Evolutionary conservation across 92 coral and sea anemone genomes (phyloP).

Genomic region (Virgularia gustaviana): DNA sequence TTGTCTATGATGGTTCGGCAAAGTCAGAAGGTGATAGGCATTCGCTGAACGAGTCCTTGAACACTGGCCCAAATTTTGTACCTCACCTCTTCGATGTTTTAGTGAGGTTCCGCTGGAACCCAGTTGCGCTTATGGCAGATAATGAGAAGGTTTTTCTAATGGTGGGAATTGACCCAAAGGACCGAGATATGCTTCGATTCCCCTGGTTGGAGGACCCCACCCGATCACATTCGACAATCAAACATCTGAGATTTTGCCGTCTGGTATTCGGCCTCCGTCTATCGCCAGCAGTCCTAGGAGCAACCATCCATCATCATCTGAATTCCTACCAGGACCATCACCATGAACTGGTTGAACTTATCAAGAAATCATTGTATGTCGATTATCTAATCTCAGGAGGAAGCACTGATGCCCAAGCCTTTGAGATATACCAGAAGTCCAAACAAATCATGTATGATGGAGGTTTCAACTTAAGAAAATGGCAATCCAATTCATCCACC

Average conservation of each 20-base stretch:
- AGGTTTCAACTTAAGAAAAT: slow-evolving; percentile 24
- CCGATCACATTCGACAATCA: slow-evolving; percentile 4
- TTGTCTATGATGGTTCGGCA: slow-evolving; percentile 27
- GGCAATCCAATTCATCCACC: slow-evolving; percentile 20
- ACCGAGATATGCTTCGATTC: slow-evolving; percentile 28
- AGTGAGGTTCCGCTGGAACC: slow-evolving; percentile 22
- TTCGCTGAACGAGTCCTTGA: slow-evolving; percentile 32
- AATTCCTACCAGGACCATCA: slow-evolving; percentile 19
- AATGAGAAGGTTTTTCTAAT: slow-evolving; percentile 27
- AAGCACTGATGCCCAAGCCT: slow-evolving; percentile 11
- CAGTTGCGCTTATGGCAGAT: slow-evolving; percentile 23
- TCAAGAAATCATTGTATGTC: slow-evolving; percentile 24
- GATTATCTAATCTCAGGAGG: slow-evolving; percentile 38
- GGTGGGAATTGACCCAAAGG: slow-evolving; percentile 30
- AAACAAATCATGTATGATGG: slow-evolving; percentile 16
- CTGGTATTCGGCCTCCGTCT: slow-evolving; percentile 42
- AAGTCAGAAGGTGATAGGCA: slow-evolving; percentile 7
- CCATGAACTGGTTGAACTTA: slow-evolving; percentile 13
- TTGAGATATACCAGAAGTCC: slow-evolving; percentile 20
- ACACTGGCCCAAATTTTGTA: slow-evolving; percentile 39
- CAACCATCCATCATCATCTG: slow-evolving; percentile 29
- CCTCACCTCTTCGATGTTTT: slow-evolving; percentile 25
- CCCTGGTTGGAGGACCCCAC: slow-evolving; percentile 31
- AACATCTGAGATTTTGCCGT: slow-evolving; percentile 18
- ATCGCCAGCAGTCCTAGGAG: slow-evolving; percentile 33